Base-by-base conservation (phyloP, 2,113 vertebrate genomes). In the Amia ocellicauda region DNA sequence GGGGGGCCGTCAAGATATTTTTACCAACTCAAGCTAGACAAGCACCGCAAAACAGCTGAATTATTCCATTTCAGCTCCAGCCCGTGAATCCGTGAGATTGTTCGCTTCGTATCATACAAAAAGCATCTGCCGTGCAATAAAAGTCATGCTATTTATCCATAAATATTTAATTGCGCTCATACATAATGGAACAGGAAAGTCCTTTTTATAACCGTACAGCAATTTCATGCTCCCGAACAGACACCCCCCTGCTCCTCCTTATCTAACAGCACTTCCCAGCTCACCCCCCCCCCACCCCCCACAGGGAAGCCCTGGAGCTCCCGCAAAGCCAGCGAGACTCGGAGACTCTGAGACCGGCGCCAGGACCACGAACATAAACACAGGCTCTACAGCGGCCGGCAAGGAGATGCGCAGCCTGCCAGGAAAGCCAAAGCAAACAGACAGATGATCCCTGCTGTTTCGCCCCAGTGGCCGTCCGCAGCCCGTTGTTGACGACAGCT, bases 321-420 rank as follows among this genome's bases (percentile, higher is more conserved):
- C 65, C 22, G 2, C 60, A 72, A 64, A 72, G 64, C 66, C 64
- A n/a, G n/a, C n/a, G n/a, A n/a, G n/a, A n/a, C n/a, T n/a, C n/a
- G n/a, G n/a, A n/a, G n/a, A n/a, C n/a, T n/a, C n/a, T n/a, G n/a
- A n/a, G 67, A 72, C 54, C 72, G 59, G 71, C 56, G 62, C 49
- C 64, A 76, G 70, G 76, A 76, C 69, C 75, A 71, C 74, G 72
- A 78, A 73, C 63, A 79, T 80, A 69, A 71, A 78, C 63, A 59
- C 73, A 77, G 83, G 76, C 78, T 73, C 58, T 73, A 80, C 83
- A 68, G 84, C 88, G 85, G 81, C 88, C 81, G 76, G 85, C 85
- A 90, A 89, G 86, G 63, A 70, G 76, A 67, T 81, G 74, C 75
- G 73, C 70, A 77, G 78, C 74, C 57, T 77, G 80, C 77, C 77